Evolutionary conservation across 2,797 vertebrate genomes (phyloP).

Genomic region (Otus scops): DNA sequence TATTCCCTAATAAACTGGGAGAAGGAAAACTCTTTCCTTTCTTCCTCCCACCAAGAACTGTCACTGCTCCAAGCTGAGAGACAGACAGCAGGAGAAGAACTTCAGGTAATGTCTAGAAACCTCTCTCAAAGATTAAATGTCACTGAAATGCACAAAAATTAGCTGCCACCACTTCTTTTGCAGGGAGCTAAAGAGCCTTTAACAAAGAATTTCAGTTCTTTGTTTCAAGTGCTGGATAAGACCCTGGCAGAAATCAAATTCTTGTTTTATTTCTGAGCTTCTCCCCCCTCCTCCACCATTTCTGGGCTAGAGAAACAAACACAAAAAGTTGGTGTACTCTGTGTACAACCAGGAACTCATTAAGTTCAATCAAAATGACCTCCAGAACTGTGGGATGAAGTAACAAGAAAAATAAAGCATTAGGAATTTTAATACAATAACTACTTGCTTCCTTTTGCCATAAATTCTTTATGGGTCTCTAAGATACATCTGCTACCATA

Average conservation of each 20-base stretch:
- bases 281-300: background rate
- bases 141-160: background rate
- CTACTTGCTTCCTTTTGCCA: background rate
- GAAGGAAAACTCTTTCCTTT: background rate
- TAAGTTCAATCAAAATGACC: background rate
- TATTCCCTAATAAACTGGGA: background rate
- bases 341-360: background rate
- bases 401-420: constrained; percentile 2
- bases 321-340: background rate
- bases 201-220: background rate
- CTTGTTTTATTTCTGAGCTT: background rate
- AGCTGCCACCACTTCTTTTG: background rate
- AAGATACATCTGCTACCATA: background rate
- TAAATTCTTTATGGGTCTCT: background rate
- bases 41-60: background rate
- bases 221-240: background rate
- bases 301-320: background rate
- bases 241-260: background rate
- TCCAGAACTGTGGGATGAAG: background rate
- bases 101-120: background rate
- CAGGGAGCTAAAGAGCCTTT: background rate
- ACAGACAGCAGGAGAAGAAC: background rate
- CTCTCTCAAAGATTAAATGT: background rate
- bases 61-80: background rate
- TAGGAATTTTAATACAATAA: background rate